These are phyloP conservation scores for Ostrea denselamellosa DNA, from an alignment of 1,140 invertebrate genomes.

Conservation along the genomic window DNA sequence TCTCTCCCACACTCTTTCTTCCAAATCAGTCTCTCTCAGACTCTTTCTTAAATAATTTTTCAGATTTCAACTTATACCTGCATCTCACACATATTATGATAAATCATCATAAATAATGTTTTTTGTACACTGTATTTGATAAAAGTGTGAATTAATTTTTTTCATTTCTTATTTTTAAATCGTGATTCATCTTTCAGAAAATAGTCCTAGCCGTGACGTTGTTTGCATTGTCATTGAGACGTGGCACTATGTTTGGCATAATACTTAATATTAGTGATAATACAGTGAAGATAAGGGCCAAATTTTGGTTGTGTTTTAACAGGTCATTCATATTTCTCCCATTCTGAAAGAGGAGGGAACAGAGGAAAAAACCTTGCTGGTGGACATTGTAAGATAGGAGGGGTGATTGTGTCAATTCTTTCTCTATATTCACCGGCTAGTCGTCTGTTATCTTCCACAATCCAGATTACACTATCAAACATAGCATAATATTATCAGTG, in stretches of 20 bases:
- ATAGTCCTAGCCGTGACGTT: not conserved
- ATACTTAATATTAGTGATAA: constrained; percentile 35
- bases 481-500: constrained; percentile 49
- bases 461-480: constrained; percentile 38
- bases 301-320: constrained; percentile 28
- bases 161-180: not conserved
- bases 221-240: constrained; percentile 25
- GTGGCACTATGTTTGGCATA: not conserved
- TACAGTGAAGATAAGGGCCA: not conserved
- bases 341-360: not conserved
- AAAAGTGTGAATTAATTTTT: not conserved
- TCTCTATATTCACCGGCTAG: constrained; percentile 60
- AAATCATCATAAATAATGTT: too few species aligned
- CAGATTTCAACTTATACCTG: too few species aligned
- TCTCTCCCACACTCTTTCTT: too few species aligned
- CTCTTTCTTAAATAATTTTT: too few species aligned
- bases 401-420: constrained; percentile 58
- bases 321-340: not conserved
- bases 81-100: too few species aligned
- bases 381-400: constrained; percentile 2
- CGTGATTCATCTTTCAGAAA: not conserved
- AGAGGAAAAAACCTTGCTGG: not conserved
- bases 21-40: too few species aligned
- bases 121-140: too few species aligned
- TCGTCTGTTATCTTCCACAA: constrained; percentile 52